A percentile compares a stretch with the other conserved stretches of the same genome.
Conservation (phyloP, 2,113 vertebrate species). For the Zapus hudsonius region DNA sequence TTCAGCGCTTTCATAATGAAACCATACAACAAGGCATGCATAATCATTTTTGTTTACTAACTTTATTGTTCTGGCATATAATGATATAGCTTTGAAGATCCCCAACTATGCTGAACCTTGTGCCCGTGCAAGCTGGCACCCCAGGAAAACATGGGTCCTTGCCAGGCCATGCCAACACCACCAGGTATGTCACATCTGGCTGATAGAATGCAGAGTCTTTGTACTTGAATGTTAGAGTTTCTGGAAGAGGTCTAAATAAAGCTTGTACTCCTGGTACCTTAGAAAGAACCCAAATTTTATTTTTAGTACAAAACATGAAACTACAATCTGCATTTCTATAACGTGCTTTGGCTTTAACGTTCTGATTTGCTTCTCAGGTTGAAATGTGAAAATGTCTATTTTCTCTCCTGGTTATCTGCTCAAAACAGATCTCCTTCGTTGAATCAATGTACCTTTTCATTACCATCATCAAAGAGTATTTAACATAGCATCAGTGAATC, state of each 20-base stretch:
- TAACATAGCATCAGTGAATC: constrained; percentile 42
- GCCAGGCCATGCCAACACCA: neutral
- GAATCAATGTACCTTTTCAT: constrained; percentile 57
- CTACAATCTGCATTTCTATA: neutral
- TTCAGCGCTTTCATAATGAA: constrained; percentile 40
- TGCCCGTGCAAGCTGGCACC: neutral
- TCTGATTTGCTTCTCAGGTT: constrained; percentile 22
- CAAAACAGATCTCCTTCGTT: constrained; percentile 45
- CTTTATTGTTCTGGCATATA: constrained; percentile 40
- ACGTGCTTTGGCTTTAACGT: neutral
- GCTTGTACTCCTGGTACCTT: neutral
- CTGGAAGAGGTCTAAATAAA: constrained; percentile 39
- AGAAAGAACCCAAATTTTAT: constrained; percentile 38
- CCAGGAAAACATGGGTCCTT: neutral
- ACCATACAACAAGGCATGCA: neutral
- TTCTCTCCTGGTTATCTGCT: constrained; percentile 45
- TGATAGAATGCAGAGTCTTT: neutral
- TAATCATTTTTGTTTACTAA: constrained; percentile 33
- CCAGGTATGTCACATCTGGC: too few relatives aligned
- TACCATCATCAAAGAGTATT: constrained; percentile 22
- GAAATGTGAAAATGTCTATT: constrained; percentile 60
- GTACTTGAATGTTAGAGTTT: constrained; percentile 6
- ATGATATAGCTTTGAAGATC: constrained; percentile 33
- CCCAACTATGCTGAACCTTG: neutral
- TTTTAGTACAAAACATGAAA: constrained; percentile 49